Evolutionary conservation across 2,113 vertebrate species (phyloP).

Genomic region (Archilochus colubris): DNA sequence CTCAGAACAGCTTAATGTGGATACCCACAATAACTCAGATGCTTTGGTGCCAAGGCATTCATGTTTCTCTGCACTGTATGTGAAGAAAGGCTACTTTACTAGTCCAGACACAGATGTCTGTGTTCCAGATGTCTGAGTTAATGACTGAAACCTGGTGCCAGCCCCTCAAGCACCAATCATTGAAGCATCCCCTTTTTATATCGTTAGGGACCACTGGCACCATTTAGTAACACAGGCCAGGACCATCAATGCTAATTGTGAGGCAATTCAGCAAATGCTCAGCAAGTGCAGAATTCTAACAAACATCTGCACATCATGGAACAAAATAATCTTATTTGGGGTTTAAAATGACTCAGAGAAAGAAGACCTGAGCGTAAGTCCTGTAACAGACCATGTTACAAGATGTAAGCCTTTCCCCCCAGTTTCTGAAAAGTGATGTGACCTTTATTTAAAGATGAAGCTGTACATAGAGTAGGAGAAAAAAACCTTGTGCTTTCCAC

Average conservation of each 20-base stretch:
- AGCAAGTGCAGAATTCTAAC: background rate
- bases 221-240: background rate
- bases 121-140: background rate
- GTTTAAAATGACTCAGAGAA: background rate
- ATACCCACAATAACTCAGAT: background rate
- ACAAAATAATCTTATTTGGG: background rate
- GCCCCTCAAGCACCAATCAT: background rate
- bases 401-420: background rate
- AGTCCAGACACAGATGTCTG: background rate
- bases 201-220: background rate
- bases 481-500: background rate
- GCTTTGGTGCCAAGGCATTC: background rate
- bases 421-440: background rate
- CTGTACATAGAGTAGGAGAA: background rate
- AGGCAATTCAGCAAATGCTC: background rate
- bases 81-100: background rate
- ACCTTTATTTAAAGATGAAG: background rate
- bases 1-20: background rate
- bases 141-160: background rate
- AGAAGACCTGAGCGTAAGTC: background rate
- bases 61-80: background rate
- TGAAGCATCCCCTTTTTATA: background rate
- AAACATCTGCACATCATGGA: background rate
- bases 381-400: background rate
- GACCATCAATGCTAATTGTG: background rate